Conservation (phyloP, 2,113 vertebrate genomes). For the Chionodraco myersi region DNA sequence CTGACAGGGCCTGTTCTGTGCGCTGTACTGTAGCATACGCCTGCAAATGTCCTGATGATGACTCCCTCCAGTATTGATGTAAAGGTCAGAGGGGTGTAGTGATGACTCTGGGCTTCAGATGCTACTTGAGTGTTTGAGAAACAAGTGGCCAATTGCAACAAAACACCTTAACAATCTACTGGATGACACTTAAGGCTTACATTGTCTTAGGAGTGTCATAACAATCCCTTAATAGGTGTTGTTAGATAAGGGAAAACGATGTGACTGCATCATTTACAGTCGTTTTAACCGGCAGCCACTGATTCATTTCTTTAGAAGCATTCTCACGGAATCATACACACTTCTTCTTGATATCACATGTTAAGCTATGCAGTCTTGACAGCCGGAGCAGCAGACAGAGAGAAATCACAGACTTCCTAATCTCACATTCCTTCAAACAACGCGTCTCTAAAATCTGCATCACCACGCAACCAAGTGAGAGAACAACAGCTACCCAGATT, state of each 20-base stretch:
- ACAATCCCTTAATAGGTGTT: no score
- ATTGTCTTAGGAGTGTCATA: no score
- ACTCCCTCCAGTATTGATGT: conserved; percentile 24
- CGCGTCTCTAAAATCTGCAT: conserved; percentile 21
- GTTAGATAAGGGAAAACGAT: no score
- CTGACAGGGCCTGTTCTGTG: conserved; percentile 38
- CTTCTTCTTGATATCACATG: not conserved
- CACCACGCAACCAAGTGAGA: conserved; percentile 13
- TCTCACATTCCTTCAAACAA: conserved; percentile 45
- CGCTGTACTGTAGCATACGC: conserved; percentile 3
- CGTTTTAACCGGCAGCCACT: no score
- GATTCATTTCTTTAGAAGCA: not conserved
- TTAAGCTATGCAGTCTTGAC: not conserved
- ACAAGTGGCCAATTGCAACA: not conserved
- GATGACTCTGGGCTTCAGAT: not conserved
- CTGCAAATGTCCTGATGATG: conserved; percentile 31
- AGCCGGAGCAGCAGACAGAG: conserved; percentile 10
- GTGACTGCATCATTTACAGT: no score
- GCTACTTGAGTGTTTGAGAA: not conserved
- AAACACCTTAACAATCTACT: no score
- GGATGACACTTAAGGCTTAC: no score
- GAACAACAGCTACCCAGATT: conserved; percentile 24
- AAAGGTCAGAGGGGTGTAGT: conserved; percentile 22
- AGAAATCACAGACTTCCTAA: conserved; percentile 27
- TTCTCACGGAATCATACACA: not conserved